A percentile compares a stretch with the other conserved stretches of the same genome.
Conservation (phyloP, 2,797 vertebrate species). For the Microcaecilia unicolor region DNA sequence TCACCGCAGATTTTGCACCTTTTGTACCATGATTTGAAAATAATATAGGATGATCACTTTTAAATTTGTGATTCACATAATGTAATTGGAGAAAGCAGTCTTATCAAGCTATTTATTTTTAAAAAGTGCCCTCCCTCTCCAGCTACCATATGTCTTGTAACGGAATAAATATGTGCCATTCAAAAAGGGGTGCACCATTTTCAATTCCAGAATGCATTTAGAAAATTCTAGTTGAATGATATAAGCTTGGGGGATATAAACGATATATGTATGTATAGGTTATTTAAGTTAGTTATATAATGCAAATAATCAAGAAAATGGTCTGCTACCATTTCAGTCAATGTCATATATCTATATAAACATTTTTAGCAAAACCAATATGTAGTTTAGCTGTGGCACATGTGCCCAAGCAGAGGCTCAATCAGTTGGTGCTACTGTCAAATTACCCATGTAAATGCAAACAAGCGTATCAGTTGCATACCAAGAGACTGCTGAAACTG, state of each 20-base stretch:
- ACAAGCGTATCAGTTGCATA: too few relatives aligned
- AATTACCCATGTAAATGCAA: too few relatives aligned
- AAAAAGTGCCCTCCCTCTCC: too few relatives aligned
- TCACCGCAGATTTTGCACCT: constrained; percentile 22
- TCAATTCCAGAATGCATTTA: constrained; percentile 40
- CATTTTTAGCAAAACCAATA: too few relatives aligned
- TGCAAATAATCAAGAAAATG: constrained; percentile 33
- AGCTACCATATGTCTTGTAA: constrained; percentile 39
- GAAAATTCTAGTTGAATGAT: constrained; percentile 40
- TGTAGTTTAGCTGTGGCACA: too few relatives aligned
- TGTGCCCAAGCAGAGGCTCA: too few relatives aligned
- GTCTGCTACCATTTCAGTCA: constrained; percentile 32
- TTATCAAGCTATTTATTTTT: constrained; percentile 50
- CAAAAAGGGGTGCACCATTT: constrained; percentile 48
- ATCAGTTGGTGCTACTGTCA: too few relatives aligned
- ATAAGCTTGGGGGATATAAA: constrained; percentile 31
- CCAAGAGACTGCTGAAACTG: too few relatives aligned
- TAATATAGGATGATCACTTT: constrained; percentile 32
- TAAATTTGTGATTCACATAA: constrained; percentile 33
- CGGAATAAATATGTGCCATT: constrained; percentile 40
- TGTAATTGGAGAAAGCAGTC: constrained; percentile 34
- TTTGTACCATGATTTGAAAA: constrained; percentile 35
- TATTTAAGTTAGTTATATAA: constrained; percentile 49
- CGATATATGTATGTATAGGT: constrained; percentile 41
- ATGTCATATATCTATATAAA: too few relatives aligned